Evolutionary conservation across 2,888 invertebrate species (phyloP), one percentile per base, ranked within the genome.

Genomic region (Opisthograptis luteolata): DNA sequence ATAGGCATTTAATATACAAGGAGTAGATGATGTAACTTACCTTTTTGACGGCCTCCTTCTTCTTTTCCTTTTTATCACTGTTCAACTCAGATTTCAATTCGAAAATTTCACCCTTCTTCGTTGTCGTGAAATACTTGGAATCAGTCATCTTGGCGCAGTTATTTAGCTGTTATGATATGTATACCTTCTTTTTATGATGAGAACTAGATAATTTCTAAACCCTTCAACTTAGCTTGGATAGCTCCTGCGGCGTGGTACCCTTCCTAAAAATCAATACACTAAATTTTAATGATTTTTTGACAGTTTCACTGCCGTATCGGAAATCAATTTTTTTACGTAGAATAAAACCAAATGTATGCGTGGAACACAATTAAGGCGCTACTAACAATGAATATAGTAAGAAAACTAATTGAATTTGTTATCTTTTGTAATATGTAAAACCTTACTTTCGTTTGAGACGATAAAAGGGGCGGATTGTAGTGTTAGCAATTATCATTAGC

Each of bases 71-170:
- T 85, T 99, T 99, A 81, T 99, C 99, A 92, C 98, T 99, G 84
- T 99, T 99, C 45, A 99, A 91, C 86, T 99, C 99, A 3, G 98
- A 98, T 84, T 99, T 99, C 44, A 99, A 91, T 90, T 99, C 99
- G 90, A 99, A 99, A 78, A 99, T 99, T 91, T 99, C 99, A 68
- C 99, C 99, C 87, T 99, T 99, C 87, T 99, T 99, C 58, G 99
- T 99, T 58, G 99, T 99, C 5, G 99, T 99, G 84, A 99, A 99
- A 91, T 99, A 99, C 87, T 99, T 99, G 40, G 99, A 99, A 90
- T 99, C 99, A 32, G 99, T 99, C 99, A 99, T 99, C 60, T 74
- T 87, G 64, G 14, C 22, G 42, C 9, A 10, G 44, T 60, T 64
- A 34, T 19, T 15, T 34, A 7, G 4, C 20, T 28, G 4, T 36